Evolutionary conservation across 2,797 vertebrate species (phyloP).

Genomic region (Vultur gryphus): DNA sequence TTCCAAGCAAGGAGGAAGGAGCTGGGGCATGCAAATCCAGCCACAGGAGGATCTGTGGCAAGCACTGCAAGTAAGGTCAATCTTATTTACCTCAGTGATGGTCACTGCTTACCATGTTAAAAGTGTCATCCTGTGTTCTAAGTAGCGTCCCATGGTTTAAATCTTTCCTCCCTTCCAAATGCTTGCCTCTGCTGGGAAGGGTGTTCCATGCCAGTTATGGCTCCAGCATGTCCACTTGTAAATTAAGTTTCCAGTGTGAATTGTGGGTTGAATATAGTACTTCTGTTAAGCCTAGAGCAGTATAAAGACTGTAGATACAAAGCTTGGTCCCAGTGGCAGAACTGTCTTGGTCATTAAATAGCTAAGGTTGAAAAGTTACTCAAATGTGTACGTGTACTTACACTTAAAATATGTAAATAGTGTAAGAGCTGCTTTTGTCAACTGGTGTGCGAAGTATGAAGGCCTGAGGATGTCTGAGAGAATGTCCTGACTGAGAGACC

Average conservation of each 20-base stretch:
- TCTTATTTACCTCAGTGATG: not conserved
- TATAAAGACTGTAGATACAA: not conserved
- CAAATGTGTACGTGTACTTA: not conserved
- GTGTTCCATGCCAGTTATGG: not conserved
- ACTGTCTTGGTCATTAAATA: not conserved
- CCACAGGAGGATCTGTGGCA: not conserved
- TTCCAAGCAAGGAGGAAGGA: not conserved
- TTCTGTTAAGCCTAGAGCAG: not conserved
- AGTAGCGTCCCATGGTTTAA: not conserved
- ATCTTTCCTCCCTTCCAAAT: not conserved
- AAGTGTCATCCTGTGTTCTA: rapidly evolving
- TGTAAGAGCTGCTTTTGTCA: not conserved
- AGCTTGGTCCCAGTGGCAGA: not conserved
- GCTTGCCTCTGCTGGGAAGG: not conserved
- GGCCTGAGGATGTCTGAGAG: not conserved
- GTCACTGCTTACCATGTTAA: not conserved
- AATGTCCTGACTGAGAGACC: not conserved
- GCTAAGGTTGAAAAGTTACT: not conserved
- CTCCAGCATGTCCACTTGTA: not conserved
- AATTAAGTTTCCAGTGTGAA: not conserved
- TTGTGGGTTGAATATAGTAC: not conserved
- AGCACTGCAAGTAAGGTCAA: not conserved
- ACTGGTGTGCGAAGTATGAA: not conserved
- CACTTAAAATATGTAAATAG: not conserved
- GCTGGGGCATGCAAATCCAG: not conserved